Conservation (phyloP, 2,797 vertebrate species). For the Heteromormyrus szaboi region DNA sequence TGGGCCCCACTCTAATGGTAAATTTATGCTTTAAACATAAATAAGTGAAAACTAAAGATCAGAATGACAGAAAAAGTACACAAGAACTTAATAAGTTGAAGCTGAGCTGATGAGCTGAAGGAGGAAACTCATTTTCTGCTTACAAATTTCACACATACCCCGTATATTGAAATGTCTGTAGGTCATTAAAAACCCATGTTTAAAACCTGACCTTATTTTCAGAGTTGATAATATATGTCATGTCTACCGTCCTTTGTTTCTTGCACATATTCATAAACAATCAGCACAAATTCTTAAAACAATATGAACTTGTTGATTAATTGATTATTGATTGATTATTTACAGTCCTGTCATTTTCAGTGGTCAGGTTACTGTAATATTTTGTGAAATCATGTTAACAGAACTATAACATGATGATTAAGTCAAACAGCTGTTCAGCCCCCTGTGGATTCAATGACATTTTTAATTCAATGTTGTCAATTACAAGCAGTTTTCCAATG, state of each 20-base stretch:
- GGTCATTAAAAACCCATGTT: not conserved
- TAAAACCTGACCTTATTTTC: not conserved
- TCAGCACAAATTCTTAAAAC: not conserved
- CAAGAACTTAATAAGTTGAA: not conserved
- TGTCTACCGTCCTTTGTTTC: not conserved
- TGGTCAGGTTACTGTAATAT: not conserved
- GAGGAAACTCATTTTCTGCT: not conserved
- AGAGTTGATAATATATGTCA: not conserved
- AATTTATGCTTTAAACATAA: not conserved
- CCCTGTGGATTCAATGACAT: conserved; percentile 7
- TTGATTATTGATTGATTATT: not conserved
- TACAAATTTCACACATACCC: not conserved
- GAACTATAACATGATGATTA: not conserved
- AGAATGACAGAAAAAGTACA: not conserved
- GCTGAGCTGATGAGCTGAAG: not conserved
- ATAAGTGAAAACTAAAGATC: not conserved
- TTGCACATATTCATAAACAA: not conserved
- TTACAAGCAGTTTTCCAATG: conserved; percentile 13
- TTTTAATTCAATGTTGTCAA: conserved; percentile 17
- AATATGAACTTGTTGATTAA: not conserved
- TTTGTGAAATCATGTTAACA: not conserved
- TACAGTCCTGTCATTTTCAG: not conserved
- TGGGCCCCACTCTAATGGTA: not conserved
- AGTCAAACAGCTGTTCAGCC: not conserved
- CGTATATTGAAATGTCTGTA: not conserved